Evolutionary conservation across 2,888 invertebrate genomes (phyloP), one percentile per base, ranked within the genome.

Genomic region (Carpatolechia fugitivella): DNA sequence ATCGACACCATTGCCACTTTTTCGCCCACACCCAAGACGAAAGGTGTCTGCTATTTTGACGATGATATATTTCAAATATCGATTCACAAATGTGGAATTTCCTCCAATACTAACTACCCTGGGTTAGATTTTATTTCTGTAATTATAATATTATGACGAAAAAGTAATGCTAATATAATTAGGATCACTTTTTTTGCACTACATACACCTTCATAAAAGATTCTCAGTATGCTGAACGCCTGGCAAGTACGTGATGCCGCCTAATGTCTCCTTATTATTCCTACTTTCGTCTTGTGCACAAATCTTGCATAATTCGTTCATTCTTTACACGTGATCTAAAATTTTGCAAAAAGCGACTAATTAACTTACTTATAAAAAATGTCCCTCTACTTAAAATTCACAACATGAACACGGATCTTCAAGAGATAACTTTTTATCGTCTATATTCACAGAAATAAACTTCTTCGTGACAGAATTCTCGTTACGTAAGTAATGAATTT

Each of bases 171-270:
- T 11, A 41, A 41, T 18, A 1, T 18, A 10, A 41, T 29, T 44
- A 44, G 13, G 11, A 29, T 20, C 29, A 11, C 3, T 24, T 29
- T 20, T 20, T 20, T 1, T 30, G n/a, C n/a, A n/a, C n/a, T n/a
- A n/a, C n/a, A n/a, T 16, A 31, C 16, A 31, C 47, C 31, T 30
- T 30, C 40, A 16, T 18, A 11, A 8, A 49, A 14, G 14, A 13
- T 7, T 16, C n/a, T 24, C n/a, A 24, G 11, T 36, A 29, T 18
- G 31, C 35, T 11, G 14, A 5, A 20, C 14, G 20, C 30, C 38
- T 54, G 18, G 7, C 18, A 29, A 40, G 61, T 55, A 69, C 75
- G 74, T 77, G 76, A 66, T 68, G 56, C 36, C 50, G 69, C 73
- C 50, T 73, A 70, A 73, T 63, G 61, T 65, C 33, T 16, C 20